Conservation (phyloP, 2,113 vertebrate genomes). For the Hippocampus abdominalis region DNA sequence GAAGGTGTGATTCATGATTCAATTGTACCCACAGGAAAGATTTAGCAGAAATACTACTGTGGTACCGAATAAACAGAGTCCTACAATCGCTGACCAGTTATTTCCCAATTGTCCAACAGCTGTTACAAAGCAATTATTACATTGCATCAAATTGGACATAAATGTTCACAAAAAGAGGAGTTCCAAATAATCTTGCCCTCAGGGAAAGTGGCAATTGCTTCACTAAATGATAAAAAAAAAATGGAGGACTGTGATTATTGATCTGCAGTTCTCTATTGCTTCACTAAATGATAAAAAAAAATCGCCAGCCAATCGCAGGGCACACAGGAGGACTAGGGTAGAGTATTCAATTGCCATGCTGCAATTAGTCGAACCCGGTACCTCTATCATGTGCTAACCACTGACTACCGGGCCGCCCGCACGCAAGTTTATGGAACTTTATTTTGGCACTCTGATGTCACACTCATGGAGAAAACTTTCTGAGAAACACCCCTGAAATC, state of each 20-base stretch:
- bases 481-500: no score
- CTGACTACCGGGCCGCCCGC: no score
- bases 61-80: constrained; percentile 23
- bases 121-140: constrained; percentile 18
- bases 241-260: background rate
- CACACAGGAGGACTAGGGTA: no score
- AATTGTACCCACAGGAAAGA: constrained; percentile 39
- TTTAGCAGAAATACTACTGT: constrained; percentile 26
- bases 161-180: background rate
- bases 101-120: constrained; percentile 42
- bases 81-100: constrained; percentile 24
- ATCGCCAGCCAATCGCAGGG: no score
- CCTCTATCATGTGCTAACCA: no score
- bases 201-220: background rate
- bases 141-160: constrained; percentile 1
- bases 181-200: background rate
- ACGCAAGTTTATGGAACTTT: background rate
- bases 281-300: no score
- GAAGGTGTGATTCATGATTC: constrained; percentile 44
- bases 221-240: background rate
- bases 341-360: no score
- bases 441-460: no score
- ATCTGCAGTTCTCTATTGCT: background rate
- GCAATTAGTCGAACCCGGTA: no score
- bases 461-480: no score